phyloP scores from a whole-genome alignment of 2,888 invertebrate species.

The Papilio protenor region DNA sequence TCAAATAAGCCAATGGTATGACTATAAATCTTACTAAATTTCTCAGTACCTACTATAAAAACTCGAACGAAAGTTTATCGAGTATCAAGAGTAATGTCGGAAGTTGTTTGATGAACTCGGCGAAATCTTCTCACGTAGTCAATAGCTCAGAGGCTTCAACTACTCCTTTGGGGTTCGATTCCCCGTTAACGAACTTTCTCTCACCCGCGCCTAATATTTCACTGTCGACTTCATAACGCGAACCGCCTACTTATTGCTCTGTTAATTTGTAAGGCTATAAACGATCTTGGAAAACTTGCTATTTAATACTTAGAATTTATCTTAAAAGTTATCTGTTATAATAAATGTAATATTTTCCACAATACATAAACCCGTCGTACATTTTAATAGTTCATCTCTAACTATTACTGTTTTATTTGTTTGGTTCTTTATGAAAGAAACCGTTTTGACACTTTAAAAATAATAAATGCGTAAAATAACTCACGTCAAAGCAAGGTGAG shows the following conservation, averaged over 20 bases:
- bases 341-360: neutral
- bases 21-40: neutral
- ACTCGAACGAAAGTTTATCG: constrained; percentile 32
- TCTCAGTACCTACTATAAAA: neutral
- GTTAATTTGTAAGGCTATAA: constrained; percentile 32
- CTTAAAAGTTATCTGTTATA: neutral
- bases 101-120: constrained; percentile 44
- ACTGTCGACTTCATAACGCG: constrained; percentile 45
- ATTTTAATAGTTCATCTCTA: neutral
- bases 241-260: constrained; percentile 35
- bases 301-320: neutral
- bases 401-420: neutral
- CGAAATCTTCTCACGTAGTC: constrained; percentile 49
- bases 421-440: neutral
- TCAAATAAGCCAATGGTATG: neutral
- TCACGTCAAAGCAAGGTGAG: constrained; percentile 17
- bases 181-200: constrained; percentile 64
- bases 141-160: constrained; percentile 51
- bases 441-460: neutral
- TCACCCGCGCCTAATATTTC: constrained; percentile 53
- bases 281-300: neutral
- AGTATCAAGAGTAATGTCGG: constrained; percentile 27
- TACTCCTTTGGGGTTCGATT: constrained; percentile 58
- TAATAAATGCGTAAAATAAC: neutral
- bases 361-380: neutral